Evolutionary conservation across 2,797 vertebrate species (phyloP).

Genomic region (Odontamblyopus lacepedii): DNA sequence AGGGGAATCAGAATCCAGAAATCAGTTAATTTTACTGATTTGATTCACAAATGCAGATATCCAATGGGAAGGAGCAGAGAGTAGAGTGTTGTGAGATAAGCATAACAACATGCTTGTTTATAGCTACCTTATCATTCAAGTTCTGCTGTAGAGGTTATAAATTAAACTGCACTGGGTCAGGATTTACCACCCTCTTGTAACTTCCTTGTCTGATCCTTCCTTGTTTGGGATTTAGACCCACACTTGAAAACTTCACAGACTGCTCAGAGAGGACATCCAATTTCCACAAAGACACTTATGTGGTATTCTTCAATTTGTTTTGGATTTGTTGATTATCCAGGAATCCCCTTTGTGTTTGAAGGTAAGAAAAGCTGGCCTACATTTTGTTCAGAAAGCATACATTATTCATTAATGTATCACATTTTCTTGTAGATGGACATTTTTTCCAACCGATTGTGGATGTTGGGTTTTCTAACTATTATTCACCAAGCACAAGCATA

Average conservation of each 20-base stretch:
- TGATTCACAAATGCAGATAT: background rate
- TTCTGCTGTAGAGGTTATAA: background rate
- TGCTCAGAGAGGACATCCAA: background rate
- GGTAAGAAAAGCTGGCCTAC: background rate
- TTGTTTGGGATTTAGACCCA: background rate
- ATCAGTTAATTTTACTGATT: background rate
- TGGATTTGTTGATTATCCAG: background rate
- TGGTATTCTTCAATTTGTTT: background rate
- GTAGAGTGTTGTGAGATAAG: no score
- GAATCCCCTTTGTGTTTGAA: background rate
- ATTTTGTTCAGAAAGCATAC: background rate
- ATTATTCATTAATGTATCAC: background rate
- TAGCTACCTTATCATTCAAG: background rate
- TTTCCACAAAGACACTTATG: background rate
- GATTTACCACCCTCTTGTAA: background rate
- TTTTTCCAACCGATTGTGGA: slow-evolving; percentile 50
- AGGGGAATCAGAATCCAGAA: background rate
- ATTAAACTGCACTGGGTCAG: background rate
- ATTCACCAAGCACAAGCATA: slow-evolving; percentile 23
- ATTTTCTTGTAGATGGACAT: slow-evolving; percentile 3
- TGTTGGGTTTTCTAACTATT: slow-evolving; percentile 25
- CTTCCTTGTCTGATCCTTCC: slow-evolving; percentile 13
- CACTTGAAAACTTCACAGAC: background rate
- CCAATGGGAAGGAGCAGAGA: no score
- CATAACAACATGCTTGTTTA: background rate